Evolutionary conservation across 2,888 invertebrate species (phyloP), one percentile per base, ranked within the genome.

Genomic region (Sphecodes monilicornis): DNA sequence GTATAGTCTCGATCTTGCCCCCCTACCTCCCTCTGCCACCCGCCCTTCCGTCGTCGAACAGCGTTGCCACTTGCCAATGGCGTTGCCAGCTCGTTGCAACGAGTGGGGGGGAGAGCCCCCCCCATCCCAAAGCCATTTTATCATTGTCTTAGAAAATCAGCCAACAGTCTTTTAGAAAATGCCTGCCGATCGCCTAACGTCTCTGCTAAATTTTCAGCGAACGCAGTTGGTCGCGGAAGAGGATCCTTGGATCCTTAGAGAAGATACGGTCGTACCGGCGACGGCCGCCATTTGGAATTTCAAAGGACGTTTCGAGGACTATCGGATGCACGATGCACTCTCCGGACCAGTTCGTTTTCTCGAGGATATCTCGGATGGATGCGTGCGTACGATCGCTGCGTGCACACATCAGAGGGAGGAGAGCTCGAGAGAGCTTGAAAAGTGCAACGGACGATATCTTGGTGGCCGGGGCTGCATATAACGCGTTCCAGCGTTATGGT

Each of bases 391-490:
- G 50, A 3, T 26, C 43, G 3, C 32, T 3, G 50, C 60, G 13
- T n/a, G 22, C 46, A 41, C 66, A 13, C 69, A 13, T 26, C 66
- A 18, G 60, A 66, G 72, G 41, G 66, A 78, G 82, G 80, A 76
- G 80, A 86, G 86, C 86, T 76, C 84, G 83, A 86, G 77, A 87
- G 79, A 86, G 85, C 86, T 86, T 88, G 80, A 87, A 91, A 87
- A 89, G 89, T 91, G 90, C 91, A 90, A 92, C 87, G 90, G 84
- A 90, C 89, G 91, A 91, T 90, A 91, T 87, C 84, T 84, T 86
- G 11, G 89, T 82, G 86, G 79, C 71, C 77, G 70, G 81, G 36
- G 29, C 43, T 85, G 86, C 84, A 86, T 80, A 73, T 78, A 79
- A 66, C 54, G 72, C 64, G 60, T 26, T 32, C 22, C 18, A 60